A percentile compares a stretch with the other conserved stretches of the same genome.
Conservation (phyloP, 2,888 invertebrate species). For the Acanthopleura granulata region DNA sequence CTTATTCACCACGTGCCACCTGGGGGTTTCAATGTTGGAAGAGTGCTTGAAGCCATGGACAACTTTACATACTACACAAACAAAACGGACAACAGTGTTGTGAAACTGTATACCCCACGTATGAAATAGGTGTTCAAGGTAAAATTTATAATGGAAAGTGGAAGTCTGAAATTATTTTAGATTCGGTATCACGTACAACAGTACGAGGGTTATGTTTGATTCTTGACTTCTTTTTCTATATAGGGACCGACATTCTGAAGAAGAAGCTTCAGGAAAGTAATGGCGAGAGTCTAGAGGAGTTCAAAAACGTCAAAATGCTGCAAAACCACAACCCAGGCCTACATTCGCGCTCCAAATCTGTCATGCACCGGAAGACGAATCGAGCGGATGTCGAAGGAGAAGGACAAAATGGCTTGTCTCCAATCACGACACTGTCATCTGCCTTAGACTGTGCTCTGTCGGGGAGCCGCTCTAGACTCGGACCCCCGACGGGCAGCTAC, state of each 20-base stretch:
- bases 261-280: slow-evolving; percentile 60
- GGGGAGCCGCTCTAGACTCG: slow-evolving; percentile 19
- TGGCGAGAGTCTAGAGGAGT: slow-evolving; percentile 48
- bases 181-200: neutral
- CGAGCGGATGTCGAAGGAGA: neutral
- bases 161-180: too few relatives aligned
- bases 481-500: neutral
- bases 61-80: too few relatives aligned
- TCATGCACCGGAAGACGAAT: slow-evolving; percentile 31
- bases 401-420: neutral
- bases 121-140: too few relatives aligned
- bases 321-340: slow-evolving; percentile 55
- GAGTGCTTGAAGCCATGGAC: too few relatives aligned
- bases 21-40: too few relatives aligned
- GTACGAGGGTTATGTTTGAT: neutral
- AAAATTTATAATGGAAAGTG: too few relatives aligned
- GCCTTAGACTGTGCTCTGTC: slow-evolving; percentile 31
- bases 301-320: slow-evolving; percentile 37
- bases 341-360: slow-evolving; percentile 1
- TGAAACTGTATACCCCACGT: too few relatives aligned
- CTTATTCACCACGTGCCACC: too few relatives aligned
- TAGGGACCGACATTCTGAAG: slow-evolving; percentile 64
- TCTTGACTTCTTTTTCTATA: slow-evolving; percentile 17
- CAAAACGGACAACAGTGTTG: too few relatives aligned
- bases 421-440: slow-evolving; percentile 28